Evolutionary conservation across 2,797 vertebrate genomes (phyloP), one percentile per base, ranked within the genome.

Genomic region (Intellagama lesueurii): DNA sequence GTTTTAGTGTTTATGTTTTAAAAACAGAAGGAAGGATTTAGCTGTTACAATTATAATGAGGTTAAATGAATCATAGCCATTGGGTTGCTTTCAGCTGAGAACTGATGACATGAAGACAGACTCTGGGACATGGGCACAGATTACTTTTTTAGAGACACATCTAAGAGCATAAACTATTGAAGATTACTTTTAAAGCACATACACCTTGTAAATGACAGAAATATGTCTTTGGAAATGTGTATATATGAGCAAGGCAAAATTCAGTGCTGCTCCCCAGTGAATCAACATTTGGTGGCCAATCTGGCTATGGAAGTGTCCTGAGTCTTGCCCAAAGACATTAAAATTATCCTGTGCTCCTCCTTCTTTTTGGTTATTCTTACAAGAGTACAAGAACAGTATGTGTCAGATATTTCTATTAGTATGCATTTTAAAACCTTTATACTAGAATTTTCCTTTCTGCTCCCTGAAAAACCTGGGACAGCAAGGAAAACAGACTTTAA

Each of bases 1-100:
- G 90, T 92, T 91, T 87, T 91, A 85, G 88, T 89, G 35, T 40
- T 93, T 88, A 77, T 4, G 64, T 70, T 52, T 90, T 70, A 86
- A 40, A 90, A 0, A 0, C 73, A 78, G 70, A 91, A 87, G 82
- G 85, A 82, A 90, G 88, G 49, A 76, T 28, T 16, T 0, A 81
- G 70, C 28, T 90, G 87, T 64, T 93, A 92, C 91, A 89, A 28
- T 87, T 83, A 2, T 44, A 70, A 81, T 66, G 17, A 92, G 88
- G 82, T 81, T 28, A 84, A 89, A 19, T 72, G 49, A 89, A 66
- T 89, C 24, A 35, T 11, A 82, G 22, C 9, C 35, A 12, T 47
- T 60, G 4, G 68, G 79, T 24, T 66, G 64, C 35, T n/a, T 35
- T 66, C 76, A 28, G 64, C 90, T 84, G 40, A 52, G 47, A 85